Conservation (phyloP, 2,888 invertebrate species). For the Pristionchus arcanus region DNA sequence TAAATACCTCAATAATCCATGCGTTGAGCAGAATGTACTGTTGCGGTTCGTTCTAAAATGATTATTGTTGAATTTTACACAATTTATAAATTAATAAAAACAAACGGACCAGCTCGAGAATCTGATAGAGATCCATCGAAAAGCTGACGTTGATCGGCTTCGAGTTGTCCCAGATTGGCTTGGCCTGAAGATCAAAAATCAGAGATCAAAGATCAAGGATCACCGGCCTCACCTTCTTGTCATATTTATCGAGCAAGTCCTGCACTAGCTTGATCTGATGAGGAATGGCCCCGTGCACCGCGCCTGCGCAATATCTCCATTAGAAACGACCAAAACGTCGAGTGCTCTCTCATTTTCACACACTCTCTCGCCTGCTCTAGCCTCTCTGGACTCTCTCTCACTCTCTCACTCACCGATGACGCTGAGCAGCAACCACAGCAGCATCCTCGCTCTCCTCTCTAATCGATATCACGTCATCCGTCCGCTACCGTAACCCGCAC, state of each 20-base stretch:
- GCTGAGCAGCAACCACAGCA: conserved; percentile 42
- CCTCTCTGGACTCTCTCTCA: not conserved
- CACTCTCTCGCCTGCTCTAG: not conserved
- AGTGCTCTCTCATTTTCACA: not conserved
- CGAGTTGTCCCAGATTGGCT: conserved; percentile 78
- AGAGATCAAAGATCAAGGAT: not conserved
- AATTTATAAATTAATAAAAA: not conserved
- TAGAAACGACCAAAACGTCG: not conserved
- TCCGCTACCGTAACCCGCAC: conserved; percentile 32
- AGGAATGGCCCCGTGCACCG: conserved; percentile 55
- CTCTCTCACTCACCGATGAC: not conserved
- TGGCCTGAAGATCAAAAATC: conserved; percentile 63
- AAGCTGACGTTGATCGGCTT: conserved; percentile 77
- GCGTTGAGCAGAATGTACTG: conserved; percentile 78
- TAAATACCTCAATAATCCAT: conserved; percentile 76
- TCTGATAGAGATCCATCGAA: conserved; percentile 78
- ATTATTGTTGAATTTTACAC: not conserved
- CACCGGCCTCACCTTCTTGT: conserved; percentile 61
- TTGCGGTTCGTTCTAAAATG: conserved; percentile 77
- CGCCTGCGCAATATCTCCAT: not conserved
- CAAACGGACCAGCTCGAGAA: conserved; percentile 76
- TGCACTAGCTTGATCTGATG: conserved; percentile 68
- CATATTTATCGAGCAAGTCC: conserved; percentile 69
- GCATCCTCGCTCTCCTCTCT: not conserved
- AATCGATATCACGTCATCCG: conserved; percentile 42